phyloP scores from a whole-genome alignment of 2,797 vertebrate genomes.

The Chelmon rostratus region DNA sequence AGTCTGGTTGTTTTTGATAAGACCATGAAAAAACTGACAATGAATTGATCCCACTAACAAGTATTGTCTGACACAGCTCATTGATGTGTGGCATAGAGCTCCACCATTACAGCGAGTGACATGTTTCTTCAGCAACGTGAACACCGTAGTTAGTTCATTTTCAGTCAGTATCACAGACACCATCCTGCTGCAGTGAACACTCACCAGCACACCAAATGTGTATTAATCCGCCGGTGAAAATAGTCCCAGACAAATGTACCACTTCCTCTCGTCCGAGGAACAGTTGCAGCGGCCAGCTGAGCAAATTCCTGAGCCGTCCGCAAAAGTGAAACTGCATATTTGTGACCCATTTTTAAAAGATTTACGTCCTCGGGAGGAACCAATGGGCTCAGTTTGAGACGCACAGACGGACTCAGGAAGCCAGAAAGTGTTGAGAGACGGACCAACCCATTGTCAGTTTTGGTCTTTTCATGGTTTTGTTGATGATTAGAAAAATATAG shows the following conservation, averaged over 20 bases:
- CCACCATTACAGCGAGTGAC: not conserved
- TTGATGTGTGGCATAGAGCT: not conserved
- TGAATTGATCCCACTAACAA: not conserved
- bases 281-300: not conserved
- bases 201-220: not conserved
- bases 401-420: not conserved
- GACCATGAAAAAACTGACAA: not conserved
- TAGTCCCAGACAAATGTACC: not conserved
- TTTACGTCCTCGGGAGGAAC: not conserved
- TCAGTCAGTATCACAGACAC: not conserved
- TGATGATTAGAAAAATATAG: not conserved
- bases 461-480: constrained; percentile 16
- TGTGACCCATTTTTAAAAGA: constrained; percentile 12
- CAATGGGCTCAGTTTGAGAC: not conserved
- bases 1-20: not conserved
- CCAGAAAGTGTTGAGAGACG: not conserved
- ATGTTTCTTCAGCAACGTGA: not conserved
- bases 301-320: not conserved
- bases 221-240: not conserved
- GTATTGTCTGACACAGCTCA: not conserved
- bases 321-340: not conserved
- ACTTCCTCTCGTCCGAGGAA: not conserved
- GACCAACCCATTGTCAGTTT: not conserved
- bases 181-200: constrained; percentile 3
- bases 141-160: not conserved